These are phyloP conservation scores for Scaptomyza flava DNA, from an alignment of 2,888 invertebrate genomes.

Conservation along the genomic window DNA sequence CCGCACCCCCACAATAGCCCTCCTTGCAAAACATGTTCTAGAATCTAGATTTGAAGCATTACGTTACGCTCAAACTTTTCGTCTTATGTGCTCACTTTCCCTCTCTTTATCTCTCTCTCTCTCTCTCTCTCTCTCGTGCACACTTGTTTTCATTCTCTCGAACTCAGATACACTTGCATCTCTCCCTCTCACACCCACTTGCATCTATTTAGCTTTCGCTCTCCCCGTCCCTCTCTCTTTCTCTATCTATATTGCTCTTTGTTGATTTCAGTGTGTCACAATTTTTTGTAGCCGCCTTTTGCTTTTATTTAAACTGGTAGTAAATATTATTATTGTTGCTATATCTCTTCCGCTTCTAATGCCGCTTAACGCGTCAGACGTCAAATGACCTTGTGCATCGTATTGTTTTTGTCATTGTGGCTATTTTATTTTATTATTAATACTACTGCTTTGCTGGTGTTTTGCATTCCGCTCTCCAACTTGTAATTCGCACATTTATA, in stretches of 20 bases:
- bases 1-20: not conserved
- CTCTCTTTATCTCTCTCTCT: not conserved
- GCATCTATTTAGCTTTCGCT: not conserved
- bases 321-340: constrained; percentile 60
- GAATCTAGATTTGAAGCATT: constrained; percentile 51
- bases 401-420: constrained; percentile 32
- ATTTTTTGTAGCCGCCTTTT: constrained; percentile 53
- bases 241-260: not conserved
- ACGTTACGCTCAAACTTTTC: constrained; percentile 63
- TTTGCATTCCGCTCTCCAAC: constrained; percentile 63
- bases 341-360: constrained; percentile 78
- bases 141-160: not conserved
- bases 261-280: constrained; percentile 72
- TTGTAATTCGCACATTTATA: constrained; percentile 73
- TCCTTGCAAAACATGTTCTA: constrained; percentile 61
- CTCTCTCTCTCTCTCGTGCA: not conserved
- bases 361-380: constrained; percentile 59
- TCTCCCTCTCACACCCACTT: constrained; percentile 2
- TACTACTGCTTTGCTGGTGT: constrained; percentile 19
- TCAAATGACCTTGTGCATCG: constrained; percentile 68
- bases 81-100: constrained; percentile 22
- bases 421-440: constrained; percentile 20
- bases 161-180: not conserved
- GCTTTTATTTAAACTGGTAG: constrained; percentile 58
- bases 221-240: not conserved